A percentile compares a stretch with the other conserved stretches of the same genome.
These are phyloP conservation scores for Rhinogobius similis DNA, from an alignment of 2,113 vertebrate genomes.

Conservation along the genomic window DNA sequence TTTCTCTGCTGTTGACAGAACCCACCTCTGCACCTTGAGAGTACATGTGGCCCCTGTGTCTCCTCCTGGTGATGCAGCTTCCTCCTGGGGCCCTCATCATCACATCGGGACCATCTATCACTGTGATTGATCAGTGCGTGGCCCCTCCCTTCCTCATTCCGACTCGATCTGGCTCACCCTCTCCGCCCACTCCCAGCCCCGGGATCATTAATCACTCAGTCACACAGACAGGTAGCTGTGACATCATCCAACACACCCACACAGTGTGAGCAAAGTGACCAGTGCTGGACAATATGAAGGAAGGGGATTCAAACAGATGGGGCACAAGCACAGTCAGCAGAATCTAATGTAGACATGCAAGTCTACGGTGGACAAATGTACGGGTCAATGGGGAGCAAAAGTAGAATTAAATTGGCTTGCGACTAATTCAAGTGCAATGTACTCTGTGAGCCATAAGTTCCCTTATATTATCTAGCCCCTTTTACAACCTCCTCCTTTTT, in stretches of 20 bases:
- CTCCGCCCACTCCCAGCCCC: slow-evolving; percentile 34
- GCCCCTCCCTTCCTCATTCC: slow-evolving; percentile 58
- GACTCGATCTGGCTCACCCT: slow-evolving; percentile 44
- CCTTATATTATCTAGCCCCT: too few species aligned
- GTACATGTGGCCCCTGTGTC: slow-evolving; percentile 3
- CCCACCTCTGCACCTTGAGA: not conserved
- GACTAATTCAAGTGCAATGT: too few species aligned
- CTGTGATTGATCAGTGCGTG: slow-evolving; percentile 67
- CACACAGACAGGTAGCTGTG: slow-evolving; percentile 56
- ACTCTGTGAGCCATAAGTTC: too few species aligned
- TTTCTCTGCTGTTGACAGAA: slow-evolving; percentile 30
- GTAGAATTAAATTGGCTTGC: not conserved
- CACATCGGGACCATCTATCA: slow-evolving; percentile 55
- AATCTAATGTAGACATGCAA: not conserved
- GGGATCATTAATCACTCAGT: slow-evolving; percentile 65
- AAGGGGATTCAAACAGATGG: slow-evolving; percentile 2
- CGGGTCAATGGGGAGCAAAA: too few species aligned
- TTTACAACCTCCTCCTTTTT: too few species aligned
- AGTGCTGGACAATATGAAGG: slow-evolving; percentile 1
- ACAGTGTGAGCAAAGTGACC: not conserved
- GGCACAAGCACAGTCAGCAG: slow-evolving; percentile 8
- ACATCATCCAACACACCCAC: slow-evolving; percentile 46
- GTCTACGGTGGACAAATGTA: not conserved
- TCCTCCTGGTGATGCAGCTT: slow-evolving; percentile 29
- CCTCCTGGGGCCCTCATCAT: slow-evolving; percentile 53